A percentile compares a stretch with the other conserved stretches of the same genome.
Conservation (phyloP, 1,140 invertebrate genomes). For the Sitodiplosis mosellana region DNA sequence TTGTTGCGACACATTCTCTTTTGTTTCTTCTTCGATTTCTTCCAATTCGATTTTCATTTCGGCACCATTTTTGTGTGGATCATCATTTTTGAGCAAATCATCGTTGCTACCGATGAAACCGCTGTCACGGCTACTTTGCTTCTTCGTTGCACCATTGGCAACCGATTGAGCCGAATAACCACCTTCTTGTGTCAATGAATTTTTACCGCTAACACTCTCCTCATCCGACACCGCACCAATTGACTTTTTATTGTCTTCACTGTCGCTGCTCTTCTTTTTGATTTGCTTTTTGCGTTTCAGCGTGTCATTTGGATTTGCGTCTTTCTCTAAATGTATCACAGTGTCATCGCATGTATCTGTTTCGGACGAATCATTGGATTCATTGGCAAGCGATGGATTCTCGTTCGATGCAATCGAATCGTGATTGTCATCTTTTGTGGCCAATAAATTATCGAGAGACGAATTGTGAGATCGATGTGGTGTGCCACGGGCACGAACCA, state of each 20-base stretch:
- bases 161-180: constrained; percentile 27
- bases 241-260: constrained; percentile 30
- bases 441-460: constrained; percentile 54
- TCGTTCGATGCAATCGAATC: constrained; percentile 27
- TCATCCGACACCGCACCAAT: constrained; percentile 30
- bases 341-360: constrained; percentile 58
- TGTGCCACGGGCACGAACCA: constrained; percentile 59
- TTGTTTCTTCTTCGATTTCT: constrained; percentile 31
- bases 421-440: constrained; percentile 28
- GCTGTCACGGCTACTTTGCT: constrained; percentile 67
- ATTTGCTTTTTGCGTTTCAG: constrained; percentile 63
- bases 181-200: constrained; percentile 37
- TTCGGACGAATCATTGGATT: constrained; percentile 45
- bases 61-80: constrained; percentile 27
- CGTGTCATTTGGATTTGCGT: constrained; percentile 51
- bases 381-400: constrained; percentile 27
- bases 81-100: constrained; percentile 49
- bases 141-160: constrained; percentile 33
- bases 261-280: constrained; percentile 38
- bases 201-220: constrained; percentile 28
- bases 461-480: constrained; percentile 53
- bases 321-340: constrained; percentile 39
- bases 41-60: constrained; percentile 34
- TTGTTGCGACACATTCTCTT: constrained; percentile 14
- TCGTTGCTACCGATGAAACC: constrained; percentile 77